Conservation (phyloP, 2,797 vertebrate species). For the Artibeus jamaicensis region DNA sequence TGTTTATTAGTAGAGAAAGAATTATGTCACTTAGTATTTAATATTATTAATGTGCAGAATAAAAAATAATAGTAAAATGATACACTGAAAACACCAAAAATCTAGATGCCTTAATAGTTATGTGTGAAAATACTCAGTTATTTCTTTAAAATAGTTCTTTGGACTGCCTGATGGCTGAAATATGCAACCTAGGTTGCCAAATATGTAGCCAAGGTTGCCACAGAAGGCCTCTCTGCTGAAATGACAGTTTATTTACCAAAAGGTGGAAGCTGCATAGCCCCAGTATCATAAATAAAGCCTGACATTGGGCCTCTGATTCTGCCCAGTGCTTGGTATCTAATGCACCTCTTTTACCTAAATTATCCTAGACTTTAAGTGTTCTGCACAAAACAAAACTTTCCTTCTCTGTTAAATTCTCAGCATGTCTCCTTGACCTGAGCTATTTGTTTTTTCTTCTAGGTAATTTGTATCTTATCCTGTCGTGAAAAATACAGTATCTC, state of each 20-base stretch:
- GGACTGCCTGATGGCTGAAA: background rate
- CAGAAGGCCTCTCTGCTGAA: background rate
- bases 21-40: conserved; percentile 20
- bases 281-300: background rate
- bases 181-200: background rate
- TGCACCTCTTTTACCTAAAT: background rate
- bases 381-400: background rate
- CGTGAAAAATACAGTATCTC: conserved; percentile 18
- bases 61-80: conserved; percentile 54
- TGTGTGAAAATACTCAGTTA: conserved; percentile 12
- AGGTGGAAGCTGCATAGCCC: background rate
- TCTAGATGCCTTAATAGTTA: conserved; percentile 65
- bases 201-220: background rate
- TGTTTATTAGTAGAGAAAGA: conserved; percentile 44
- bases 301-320: background rate
- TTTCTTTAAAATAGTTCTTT: conserved; percentile 11
- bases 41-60: conserved; percentile 41
- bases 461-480: conserved; percentile 29
- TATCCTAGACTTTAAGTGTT: background rate
- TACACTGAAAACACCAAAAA: conserved; percentile 65
- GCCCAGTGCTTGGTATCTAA: background rate
- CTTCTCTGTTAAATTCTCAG: conserved; percentile 9
- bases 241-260: background rate
- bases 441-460: conserved; percentile 35
- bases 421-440: conserved; percentile 37